Evolutionary conservation across 2,113 vertebrate genomes (phyloP).

Genomic region (Gila orcuttii): DNA sequence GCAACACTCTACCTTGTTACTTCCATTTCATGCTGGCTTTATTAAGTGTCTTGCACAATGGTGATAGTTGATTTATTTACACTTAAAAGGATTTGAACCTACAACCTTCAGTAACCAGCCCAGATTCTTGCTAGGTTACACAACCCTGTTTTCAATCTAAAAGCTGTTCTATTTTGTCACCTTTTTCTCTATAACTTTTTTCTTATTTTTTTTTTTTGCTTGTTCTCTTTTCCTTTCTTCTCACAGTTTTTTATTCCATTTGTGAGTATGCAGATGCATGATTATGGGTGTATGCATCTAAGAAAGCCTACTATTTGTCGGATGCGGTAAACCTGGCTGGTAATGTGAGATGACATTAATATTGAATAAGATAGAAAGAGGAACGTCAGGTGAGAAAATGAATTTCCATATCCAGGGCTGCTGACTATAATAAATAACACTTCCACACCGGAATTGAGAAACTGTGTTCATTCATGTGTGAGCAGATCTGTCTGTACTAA

Average conservation of each 20-base stretch:
- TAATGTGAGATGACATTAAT: constrained; percentile 71
- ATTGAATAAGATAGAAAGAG: constrained; percentile 63
- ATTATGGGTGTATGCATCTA: neutral
- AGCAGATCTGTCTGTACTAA: constrained; percentile 55
- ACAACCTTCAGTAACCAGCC: neutral
- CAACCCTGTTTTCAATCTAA: neutral
- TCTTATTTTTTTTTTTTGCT: neutral
- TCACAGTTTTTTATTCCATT: constrained; percentile 45
- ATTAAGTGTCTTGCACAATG: neutral
- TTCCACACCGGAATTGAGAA: neutral
- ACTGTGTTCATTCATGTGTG: constrained; percentile 52
- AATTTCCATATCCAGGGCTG: constrained; percentile 57
- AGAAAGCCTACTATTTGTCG: constrained; percentile 52
- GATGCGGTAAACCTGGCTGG: constrained; percentile 57
- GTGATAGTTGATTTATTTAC: neutral
- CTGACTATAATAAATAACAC: constrained; percentile 57
- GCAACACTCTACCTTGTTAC: neutral
- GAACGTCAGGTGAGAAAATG: constrained; percentile 61
- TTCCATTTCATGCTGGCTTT: neutral
- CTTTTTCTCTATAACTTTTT: neutral
- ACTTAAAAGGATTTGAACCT: neutral
- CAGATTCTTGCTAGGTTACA: neutral
- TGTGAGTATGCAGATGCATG: neutral
- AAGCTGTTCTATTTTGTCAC: neutral
- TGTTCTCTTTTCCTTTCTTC: constrained; percentile 1